These are phyloP conservation scores for Tetrax tetrax DNA, from an alignment of 2,113 vertebrate species.

Conservation along the genomic window DNA sequence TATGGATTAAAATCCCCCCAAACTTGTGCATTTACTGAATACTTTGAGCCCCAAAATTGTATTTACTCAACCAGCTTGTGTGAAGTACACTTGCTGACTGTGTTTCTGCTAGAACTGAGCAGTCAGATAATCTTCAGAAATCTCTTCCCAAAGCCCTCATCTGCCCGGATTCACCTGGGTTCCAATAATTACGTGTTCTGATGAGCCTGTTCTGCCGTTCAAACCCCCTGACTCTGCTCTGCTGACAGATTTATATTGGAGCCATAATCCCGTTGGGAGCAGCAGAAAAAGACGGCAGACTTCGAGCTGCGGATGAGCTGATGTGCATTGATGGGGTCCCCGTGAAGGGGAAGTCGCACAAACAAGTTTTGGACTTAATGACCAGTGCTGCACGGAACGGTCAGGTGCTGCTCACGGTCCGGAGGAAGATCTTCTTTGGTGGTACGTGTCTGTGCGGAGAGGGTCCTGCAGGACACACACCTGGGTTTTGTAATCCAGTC, in stretches of 20 bases:
- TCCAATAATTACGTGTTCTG: neutral
- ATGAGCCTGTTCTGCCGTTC: neutral
- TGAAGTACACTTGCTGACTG: neutral
- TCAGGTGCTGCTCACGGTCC: slow-evolving; percentile 92
- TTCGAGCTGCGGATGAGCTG: slow-evolving; percentile 93
- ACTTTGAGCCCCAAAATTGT: neutral
- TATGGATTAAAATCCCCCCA: neutral
- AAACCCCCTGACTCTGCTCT: neutral
- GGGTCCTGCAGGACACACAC: neutral
- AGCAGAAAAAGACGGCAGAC: slow-evolving; percentile 92
- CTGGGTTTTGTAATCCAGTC: neutral
- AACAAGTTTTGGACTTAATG: slow-evolving; percentile 96
- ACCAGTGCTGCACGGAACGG: slow-evolving; percentile 94
- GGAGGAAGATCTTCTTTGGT: slow-evolving; percentile 84
- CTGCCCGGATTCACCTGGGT: neutral
- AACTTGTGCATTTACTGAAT: neutral
- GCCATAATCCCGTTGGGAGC: slow-evolving; percentile 95
- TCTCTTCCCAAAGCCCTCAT: neutral
- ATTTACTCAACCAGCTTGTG: neutral
- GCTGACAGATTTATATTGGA: slow-evolving; percentile 91
- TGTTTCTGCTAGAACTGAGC: neutral
- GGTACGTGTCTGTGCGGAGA: slow-evolving; percentile 72
- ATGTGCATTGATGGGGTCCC: slow-evolving; percentile 93
- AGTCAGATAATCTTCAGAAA: neutral
- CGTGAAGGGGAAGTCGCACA: slow-evolving; percentile 95